Evolutionary conservation across 2,113 vertebrate genomes (phyloP).

Genomic region (Microcebus lehilahytsara): DNA sequence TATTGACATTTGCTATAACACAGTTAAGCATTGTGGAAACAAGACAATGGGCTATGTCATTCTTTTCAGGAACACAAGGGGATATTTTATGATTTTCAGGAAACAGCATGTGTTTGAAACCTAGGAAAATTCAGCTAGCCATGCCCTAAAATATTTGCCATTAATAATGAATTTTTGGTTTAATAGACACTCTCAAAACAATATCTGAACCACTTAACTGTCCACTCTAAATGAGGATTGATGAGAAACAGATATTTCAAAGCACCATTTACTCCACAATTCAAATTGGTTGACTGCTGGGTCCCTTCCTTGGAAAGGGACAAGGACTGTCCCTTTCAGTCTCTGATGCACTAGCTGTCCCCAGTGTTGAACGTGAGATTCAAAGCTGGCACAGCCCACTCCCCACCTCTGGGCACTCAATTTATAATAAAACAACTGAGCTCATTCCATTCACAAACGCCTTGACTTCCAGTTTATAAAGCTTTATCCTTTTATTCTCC

Average conservation of each 20-base stretch:
- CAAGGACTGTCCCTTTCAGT: neutral
- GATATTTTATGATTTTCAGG: neutral
- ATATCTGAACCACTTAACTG: neutral
- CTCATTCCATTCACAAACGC: neutral
- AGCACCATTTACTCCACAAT: neutral
- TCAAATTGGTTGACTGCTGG: neutral
- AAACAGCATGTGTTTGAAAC: conserved; percentile 52
- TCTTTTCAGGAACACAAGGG: neutral
- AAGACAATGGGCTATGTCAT: neutral
- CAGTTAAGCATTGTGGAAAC: neutral
- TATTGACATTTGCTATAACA: conserved; percentile 55
- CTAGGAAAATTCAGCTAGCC: conserved; percentile 59
- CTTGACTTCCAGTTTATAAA: neutral
- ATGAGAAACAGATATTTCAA: neutral
- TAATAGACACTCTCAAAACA: conserved; percentile 19
- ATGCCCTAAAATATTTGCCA: neutral
- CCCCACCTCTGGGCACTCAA: neutral
- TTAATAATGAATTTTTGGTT: conserved; percentile 37
- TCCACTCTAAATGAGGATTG: neutral
- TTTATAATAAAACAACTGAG: neutral
- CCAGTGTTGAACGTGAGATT: neutral
- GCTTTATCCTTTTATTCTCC: neutral
- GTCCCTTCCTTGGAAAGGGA: neutral
- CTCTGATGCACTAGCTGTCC: neutral
- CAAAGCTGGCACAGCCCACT: neutral